These are phyloP conservation scores for Neogale vison DNA, from an alignment of 2,113 vertebrate species.

Conservation along the genomic window DNA sequence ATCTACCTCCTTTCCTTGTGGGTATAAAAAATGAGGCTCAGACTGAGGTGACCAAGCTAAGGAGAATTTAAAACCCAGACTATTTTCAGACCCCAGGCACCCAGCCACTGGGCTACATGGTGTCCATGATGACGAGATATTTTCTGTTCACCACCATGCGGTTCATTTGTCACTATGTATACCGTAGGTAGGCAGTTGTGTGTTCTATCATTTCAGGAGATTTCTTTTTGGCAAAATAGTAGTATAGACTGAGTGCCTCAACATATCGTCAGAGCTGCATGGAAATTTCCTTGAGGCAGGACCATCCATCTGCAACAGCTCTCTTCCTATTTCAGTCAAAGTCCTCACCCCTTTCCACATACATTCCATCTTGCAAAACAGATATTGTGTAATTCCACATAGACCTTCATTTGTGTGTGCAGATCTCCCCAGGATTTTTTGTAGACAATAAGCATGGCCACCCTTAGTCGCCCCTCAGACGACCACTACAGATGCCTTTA, in stretches of 20 bases:
- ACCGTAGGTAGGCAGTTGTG: not conserved
- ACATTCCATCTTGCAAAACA: not conserved
- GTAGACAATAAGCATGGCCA: not conserved
- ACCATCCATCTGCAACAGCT: not conserved
- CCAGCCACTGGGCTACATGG: not conserved
- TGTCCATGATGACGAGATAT: not conserved
- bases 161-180: not conserved
- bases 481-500: not conserved
- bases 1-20: not conserved
- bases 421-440: not conserved
- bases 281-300: not conserved
- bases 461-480: too few species aligned
- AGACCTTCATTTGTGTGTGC: not conserved
- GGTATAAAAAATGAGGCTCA: not conserved
- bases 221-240: constrained; percentile 31
- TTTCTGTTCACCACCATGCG: fast-evolving
- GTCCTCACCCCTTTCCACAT: not conserved
- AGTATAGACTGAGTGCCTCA: not conserved
- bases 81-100: fast-evolving
- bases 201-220: not conserved
- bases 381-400: not conserved
- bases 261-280: not conserved
- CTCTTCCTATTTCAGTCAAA: not conserved
- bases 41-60: not conserved
- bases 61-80: not conserved